Percentiles rank a stretch among this genome's conserved stretches.
Evolutionary conservation across 2,113 vertebrate genomes (phyloP).

Genomic region (Xiphophorus hellerii): DNA sequence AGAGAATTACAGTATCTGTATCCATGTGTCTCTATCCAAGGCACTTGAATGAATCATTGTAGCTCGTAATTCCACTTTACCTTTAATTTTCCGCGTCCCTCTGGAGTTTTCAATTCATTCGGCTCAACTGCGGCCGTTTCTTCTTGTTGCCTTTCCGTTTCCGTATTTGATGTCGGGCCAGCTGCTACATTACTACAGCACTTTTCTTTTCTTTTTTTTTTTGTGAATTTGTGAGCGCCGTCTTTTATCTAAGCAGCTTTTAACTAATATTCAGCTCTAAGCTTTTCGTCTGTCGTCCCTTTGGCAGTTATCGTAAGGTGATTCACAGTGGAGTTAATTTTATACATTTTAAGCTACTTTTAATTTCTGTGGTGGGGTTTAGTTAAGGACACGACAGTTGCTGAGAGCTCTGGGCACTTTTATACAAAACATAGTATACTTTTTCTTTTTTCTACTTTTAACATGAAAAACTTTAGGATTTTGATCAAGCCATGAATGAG

Average conservation of each 20-base stretch:
- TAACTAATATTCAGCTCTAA: background rate
- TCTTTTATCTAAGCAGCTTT: background rate
- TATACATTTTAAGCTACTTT: constrained; percentile 20
- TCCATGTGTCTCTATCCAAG: background rate
- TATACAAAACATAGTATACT: background rate
- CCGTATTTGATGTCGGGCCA: background rate
- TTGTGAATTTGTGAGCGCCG: background rate
- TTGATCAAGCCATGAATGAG: background rate
- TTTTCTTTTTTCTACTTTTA: background rate
- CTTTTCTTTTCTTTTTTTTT: background rate
- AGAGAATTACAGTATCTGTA: background rate
- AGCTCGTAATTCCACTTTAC: background rate
- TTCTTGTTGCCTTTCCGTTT: background rate
- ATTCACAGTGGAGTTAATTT: constrained; percentile 11
- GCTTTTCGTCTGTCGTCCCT: background rate
- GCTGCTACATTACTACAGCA: background rate
- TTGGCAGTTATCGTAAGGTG: background rate
- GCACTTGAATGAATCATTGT: background rate
- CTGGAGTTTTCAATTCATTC: background rate
- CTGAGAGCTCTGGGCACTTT: background rate
- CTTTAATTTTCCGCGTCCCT: background rate
- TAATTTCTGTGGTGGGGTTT: constrained; percentile 34
- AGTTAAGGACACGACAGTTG: constrained; percentile 21
- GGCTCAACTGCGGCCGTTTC: background rate
- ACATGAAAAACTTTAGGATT: background rate